Evolutionary conservation across 1,140 invertebrate genomes (phyloP), one percentile per base, ranked within the genome.

Genomic region (Penaeus indicus): DNA sequence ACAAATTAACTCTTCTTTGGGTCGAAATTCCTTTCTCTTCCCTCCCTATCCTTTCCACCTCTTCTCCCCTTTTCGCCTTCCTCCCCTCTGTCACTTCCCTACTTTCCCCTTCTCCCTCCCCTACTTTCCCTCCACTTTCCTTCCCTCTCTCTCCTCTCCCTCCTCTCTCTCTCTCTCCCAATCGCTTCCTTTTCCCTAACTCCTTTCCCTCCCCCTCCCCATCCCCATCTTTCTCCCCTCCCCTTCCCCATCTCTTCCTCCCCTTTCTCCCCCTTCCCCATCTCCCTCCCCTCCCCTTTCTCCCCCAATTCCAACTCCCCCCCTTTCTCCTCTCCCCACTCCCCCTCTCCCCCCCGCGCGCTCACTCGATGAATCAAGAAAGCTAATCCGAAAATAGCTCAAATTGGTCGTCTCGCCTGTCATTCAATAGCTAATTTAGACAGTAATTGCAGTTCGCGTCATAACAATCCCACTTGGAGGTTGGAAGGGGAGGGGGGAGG

Each of bases 401-500:
- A 67, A 87, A 87, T 87, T 87, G 85, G 85, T 79, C 78, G 78
- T 87, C 85, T 82, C 78, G 85, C 47, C 85, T 87, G 85, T 87
- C 85, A 82, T 87, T 82, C 78, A 82, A 81, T 80, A 81, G 77
- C n/a, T 82, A 81, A 87, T 87, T 87, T 87, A 54, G 78, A 87
- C 62, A 67, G 77, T 87, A 87, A 87, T 87, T 80, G 61, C 63
- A 82, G 42, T 61, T 21, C 78, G 18, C 47, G 84, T 77, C 84
- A 77, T 85, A 77, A 85, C 84, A 85, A 77, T 85, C 47, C 69
- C 84, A 61, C 60, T 75, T 75, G 32, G 69, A 27, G 69, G 69
- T 27, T 32, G 38, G 69, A 38, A 21, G 25, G 13, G 69, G 27
- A 25, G 69, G 32, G 69, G 69, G 27, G 67, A 21, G 21, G 67